Evolutionary conservation across 1,140 invertebrate species (phyloP), one percentile per base, ranked within the genome.

Genomic region (Listronotus oregonensis): DNA sequence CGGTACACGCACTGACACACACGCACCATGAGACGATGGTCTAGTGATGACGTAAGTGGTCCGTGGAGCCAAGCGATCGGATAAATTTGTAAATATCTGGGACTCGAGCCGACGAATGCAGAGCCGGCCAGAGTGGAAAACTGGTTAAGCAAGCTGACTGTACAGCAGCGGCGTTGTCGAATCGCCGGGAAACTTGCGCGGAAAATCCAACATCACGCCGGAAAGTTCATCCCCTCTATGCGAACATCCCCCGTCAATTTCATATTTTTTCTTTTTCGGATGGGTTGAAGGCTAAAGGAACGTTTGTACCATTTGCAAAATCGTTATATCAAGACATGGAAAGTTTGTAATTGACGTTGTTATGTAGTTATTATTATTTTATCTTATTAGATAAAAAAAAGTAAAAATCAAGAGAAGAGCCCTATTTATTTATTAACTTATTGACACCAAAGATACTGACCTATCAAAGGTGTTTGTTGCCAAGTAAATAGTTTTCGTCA

Each of bases 21-120:
- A 66, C 56, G 50, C 56, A 66, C 64, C 39, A 66, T 37, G 46
- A 59, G 44, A 56, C 34, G 56, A 59, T 66, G 54, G 64, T 66
- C 50, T 39, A 32, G 14, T 50, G 43, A 65, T 66, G 64, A 66
- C 64, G 64, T 66, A 66, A 66, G 39, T 15, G 46, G 57, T 51
- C 64, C 50, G 50, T 49, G 44, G 64, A 66, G 64, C 64, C 57
- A 60, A 66, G 31, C 49, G 64, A 66, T 66, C 64, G 64, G 54
- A 51, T 66, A 66, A 61, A 66, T 66, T 66, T 66, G 64, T 66
- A 66, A 66, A 66, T 66, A 66, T 66, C 64, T 66, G 64, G 64
- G 64, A 60, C 62, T 64, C 62, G 61, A 64, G 60, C 32, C 56
- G 64, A 55, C 49, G 57, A 66, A 58, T 66, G 64, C 64, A 49